Percentiles rank a stretch among this genome's conserved stretches.
These are phyloP conservation scores for Notamacropus eugenii DNA, from an alignment of 2,797 vertebrate species.

Conservation along the genomic window DNA sequence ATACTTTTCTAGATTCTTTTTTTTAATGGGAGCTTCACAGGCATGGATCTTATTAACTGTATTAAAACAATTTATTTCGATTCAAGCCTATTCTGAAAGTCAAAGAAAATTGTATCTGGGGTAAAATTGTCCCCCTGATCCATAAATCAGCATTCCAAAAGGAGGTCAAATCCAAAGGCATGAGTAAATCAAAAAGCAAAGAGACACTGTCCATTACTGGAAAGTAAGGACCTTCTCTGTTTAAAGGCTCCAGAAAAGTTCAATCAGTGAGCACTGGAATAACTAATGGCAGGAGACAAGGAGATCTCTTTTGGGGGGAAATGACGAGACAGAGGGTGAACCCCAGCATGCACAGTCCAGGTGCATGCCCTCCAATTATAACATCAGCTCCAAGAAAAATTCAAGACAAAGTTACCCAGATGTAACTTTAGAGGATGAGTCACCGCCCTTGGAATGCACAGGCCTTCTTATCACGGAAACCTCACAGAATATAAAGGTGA, in stretches of 20 bases:
- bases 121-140: neutral
- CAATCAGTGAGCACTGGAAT: rapidly evolving
- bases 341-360: neutral
- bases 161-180: neutral
- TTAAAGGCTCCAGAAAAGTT: neutral
- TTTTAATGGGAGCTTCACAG: neutral
- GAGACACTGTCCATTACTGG: neutral
- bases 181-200: neutral
- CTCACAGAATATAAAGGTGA: neutral
- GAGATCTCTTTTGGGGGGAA: neutral
- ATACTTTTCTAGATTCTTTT: neutral
- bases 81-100: neutral
- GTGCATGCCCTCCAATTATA: rapidly evolving
- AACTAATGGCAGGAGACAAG: neutral
- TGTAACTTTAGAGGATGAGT: rapidly evolving
- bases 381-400: neutral
- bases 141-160: slow-evolving; percentile 5
- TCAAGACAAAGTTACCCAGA: rapidly evolving
- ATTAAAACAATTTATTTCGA: neutral
- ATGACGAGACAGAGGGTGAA: neutral
- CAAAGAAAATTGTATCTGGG: slow-evolving; percentile 32
- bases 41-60: neutral
- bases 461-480: neutral
- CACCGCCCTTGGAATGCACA: rapidly evolving
- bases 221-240: rapidly evolving